Evolutionary conservation across 1,140 invertebrate species (phyloP).

Genomic region (Papilio glaucus): DNA sequence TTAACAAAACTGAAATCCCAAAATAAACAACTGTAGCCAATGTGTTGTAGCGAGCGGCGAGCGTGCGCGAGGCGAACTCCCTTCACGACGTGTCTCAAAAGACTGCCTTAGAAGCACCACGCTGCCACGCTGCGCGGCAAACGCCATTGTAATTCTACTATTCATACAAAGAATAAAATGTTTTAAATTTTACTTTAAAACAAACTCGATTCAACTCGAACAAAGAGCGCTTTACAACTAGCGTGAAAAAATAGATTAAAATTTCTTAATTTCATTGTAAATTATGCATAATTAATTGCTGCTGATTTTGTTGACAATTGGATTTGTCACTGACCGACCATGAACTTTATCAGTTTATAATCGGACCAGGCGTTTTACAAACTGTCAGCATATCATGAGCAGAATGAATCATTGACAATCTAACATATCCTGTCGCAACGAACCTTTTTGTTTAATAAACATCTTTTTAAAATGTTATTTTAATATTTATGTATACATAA

Average conservation of each 20-base stretch:
- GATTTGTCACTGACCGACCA: too few species aligned
- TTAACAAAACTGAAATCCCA: constrained; percentile 63
- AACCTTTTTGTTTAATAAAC: too few species aligned
- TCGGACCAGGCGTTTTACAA: too few species aligned
- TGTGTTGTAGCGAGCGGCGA: constrained; percentile 42
- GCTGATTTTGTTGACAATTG: neutral
- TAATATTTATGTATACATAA: neutral
- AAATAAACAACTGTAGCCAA: constrained; percentile 66
- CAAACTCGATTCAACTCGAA: constrained; percentile 5
- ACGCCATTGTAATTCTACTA: constrained; percentile 9
- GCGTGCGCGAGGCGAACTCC: constrained; percentile 49
- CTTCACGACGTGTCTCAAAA: constrained; percentile 49
- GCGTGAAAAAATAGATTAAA: neutral
- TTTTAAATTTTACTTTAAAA: constrained; percentile 13
- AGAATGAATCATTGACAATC: too few species aligned
- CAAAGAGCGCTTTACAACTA: neutral
- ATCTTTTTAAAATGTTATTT: neutral
- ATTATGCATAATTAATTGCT: too few species aligned
- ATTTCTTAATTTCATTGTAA: neutral
- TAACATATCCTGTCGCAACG: too few species aligned
- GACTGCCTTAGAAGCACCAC: constrained; percentile 58
- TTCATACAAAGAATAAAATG: constrained; percentile 15
- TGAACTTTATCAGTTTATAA: too few species aligned
- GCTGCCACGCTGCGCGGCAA: constrained; percentile 31
- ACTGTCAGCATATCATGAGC: too few species aligned